These are phyloP conservation scores for Ophion obscuratus DNA, from an alignment of 2,888 invertebrate genomes.

Conservation along the genomic window DNA sequence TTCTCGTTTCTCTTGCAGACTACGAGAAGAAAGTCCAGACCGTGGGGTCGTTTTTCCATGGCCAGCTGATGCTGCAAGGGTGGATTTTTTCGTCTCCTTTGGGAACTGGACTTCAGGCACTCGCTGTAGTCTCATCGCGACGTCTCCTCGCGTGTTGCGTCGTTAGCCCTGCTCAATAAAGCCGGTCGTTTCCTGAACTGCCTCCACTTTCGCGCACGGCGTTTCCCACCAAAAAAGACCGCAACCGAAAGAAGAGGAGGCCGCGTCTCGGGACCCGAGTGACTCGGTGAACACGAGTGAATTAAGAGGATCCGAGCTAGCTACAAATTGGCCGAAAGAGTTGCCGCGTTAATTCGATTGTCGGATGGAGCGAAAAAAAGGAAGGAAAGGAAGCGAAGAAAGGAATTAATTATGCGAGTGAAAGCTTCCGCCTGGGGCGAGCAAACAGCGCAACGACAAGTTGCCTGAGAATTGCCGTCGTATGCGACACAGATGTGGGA, in stretches of 20 bases:
- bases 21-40: slow-evolving; percentile 37
- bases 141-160: slow-evolving; percentile 20
- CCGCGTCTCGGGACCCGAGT: neutral
- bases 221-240: slow-evolving; percentile 6
- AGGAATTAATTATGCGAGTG: slow-evolving; percentile 42
- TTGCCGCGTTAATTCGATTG: slow-evolving; percentile 22
- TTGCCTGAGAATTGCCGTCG: slow-evolving; percentile 8
- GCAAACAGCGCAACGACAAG: slow-evolving; percentile 15
- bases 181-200: slow-evolving; percentile 3
- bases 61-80: neutral
- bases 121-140: slow-evolving; percentile 35
- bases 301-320: slow-evolving; percentile 7
- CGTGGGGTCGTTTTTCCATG: slow-evolving; percentile 8
- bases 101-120: slow-evolving; percentile 13
- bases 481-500: slow-evolving; percentile 12
- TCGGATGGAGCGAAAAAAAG: neutral
- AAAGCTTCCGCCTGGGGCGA: slow-evolving; percentile 13
- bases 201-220: slow-evolving; percentile 6
- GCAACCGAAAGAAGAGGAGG: neutral
- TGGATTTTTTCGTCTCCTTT: slow-evolving; percentile 12
- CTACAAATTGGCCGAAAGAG: slow-evolving; percentile 11
- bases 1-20: slow-evolving; percentile 70
- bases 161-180: slow-evolving; percentile 11
- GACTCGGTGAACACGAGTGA: slow-evolving; percentile 10
- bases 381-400: neutral